Conservation (phyloP, 2,888 invertebrate species). For the Sphecodes monilicornis region DNA sequence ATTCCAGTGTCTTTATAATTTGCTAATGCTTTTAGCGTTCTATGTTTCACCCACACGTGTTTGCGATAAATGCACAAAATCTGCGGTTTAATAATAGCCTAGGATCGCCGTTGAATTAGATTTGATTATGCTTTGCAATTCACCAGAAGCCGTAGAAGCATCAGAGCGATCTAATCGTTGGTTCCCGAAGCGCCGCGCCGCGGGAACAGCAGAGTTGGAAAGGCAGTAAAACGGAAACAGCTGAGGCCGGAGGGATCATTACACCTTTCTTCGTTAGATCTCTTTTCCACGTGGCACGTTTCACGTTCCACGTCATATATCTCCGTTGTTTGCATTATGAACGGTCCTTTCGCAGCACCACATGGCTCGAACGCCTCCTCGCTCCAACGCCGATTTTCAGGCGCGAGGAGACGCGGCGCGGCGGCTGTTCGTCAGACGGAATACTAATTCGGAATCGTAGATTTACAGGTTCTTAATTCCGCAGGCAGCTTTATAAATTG, state of each 20-base stretch:
- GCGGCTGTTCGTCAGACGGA: constrained; percentile 74
- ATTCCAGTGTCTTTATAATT: not conserved
- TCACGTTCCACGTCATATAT: constrained; percentile 18
- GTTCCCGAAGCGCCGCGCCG: not conserved
- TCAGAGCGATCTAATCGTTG: not conserved
- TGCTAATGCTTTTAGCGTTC: not conserved
- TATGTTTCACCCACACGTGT: not conserved
- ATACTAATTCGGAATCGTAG: constrained; percentile 82
- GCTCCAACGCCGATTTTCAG: constrained; percentile 51
- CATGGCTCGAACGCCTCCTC: constrained; percentile 27
- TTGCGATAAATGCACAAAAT: not conserved
- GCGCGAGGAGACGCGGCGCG: not conserved
- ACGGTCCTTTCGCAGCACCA: constrained; percentile 40
- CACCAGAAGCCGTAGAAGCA: not conserved
- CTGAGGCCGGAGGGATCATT: not conserved
- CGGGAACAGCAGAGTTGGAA: not conserved
- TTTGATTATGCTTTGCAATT: not conserved
- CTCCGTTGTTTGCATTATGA: constrained; percentile 42
- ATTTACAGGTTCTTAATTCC: constrained; percentile 84
- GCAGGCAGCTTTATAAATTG: constrained; percentile 81
- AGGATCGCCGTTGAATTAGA: not conserved
- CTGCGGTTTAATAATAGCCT: not conserved
- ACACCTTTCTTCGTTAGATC: not conserved
- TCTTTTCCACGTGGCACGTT: not conserved
- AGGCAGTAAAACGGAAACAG: constrained; percentile 3